phyloP scores from a whole-genome alignment of 2,888 invertebrate genomes.

The Chelonus formosanus region DNA sequence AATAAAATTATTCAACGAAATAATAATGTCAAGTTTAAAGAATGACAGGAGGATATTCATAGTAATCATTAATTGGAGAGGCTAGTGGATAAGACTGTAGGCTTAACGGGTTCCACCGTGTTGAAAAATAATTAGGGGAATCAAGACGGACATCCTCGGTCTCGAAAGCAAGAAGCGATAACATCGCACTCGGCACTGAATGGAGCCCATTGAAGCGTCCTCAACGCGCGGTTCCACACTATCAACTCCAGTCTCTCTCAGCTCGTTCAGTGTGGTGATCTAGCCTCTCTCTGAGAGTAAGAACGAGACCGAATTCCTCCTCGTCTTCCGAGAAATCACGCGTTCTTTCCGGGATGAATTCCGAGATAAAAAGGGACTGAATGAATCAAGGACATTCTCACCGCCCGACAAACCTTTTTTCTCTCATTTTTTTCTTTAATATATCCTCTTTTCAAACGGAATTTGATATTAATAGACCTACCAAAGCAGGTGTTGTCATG shows the following conservation, averaged over 20 bases:
- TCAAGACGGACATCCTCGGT: slow-evolving; percentile 60
- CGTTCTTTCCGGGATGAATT: slow-evolving; percentile 66
- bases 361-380: slow-evolving; percentile 64
- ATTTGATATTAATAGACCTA: slow-evolving; percentile 14
- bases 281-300: slow-evolving; percentile 27
- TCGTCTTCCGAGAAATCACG: slow-evolving; percentile 62
- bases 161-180: slow-evolving; percentile 41
- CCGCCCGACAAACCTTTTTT: slow-evolving; percentile 30
- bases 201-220: slow-evolving; percentile 59
- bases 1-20: too few species aligned
- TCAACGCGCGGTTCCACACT: slow-evolving; percentile 31
- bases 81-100: slow-evolving; percentile 3
- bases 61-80: slow-evolving; percentile 8
- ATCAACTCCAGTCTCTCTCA: slow-evolving; percentile 18
- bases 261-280: slow-evolving; percentile 8
- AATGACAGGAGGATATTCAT: background rate
- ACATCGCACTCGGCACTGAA: slow-evolving; percentile 51
- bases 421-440: slow-evolving; percentile 7
- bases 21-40: slow-evolving; percentile 4
- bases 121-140: slow-evolving; percentile 62
- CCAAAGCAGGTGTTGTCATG: slow-evolving; percentile 13
- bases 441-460: slow-evolving; percentile 1
- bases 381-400: slow-evolving; percentile 61
- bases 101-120: slow-evolving; percentile 27
- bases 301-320: slow-evolving; percentile 27